Evolutionary conservation across 1,140 invertebrate genomes (phyloP).

Genomic region (Aphelinus atriplicis): DNA sequence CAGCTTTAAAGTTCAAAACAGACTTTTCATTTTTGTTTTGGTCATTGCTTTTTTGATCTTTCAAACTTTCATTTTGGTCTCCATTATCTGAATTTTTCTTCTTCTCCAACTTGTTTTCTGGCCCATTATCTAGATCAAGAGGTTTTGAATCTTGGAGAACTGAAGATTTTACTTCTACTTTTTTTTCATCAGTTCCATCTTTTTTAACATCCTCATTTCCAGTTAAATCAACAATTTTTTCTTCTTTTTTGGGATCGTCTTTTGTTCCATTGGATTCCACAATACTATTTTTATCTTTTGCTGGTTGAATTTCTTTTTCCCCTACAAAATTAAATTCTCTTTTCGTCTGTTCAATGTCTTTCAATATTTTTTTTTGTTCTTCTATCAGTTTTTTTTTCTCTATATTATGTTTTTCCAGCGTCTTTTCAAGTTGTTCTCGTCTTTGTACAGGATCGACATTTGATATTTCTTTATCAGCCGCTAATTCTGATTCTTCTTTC

Average conservation of each 20-base stretch:
- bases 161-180: no score
- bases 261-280: no score
- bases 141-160: no score
- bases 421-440: slow-evolving; percentile 67
- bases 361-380: slow-evolving; percentile 69
- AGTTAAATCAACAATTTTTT: no score
- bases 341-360: slow-evolving; percentile 61
- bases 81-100: slow-evolving; percentile 29
- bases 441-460: slow-evolving; percentile 50
- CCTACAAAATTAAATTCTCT: no score
- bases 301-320: no score
- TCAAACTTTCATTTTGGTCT: not conserved
- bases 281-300: no score
- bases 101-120: not conserved
- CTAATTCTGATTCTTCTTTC: slow-evolving; percentile 64
- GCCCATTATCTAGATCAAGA: no score
- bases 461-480: slow-evolving; percentile 51
- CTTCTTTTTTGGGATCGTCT: no score
- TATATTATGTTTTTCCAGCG: slow-evolving; percentile 68
- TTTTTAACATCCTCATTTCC: no score
- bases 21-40: not conserved
- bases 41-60: slow-evolving; percentile 5
- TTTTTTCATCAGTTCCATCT: no score
- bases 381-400: slow-evolving; percentile 67
- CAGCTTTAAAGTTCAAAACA: slow-evolving; percentile 1